These are phyloP conservation scores for Chondrilla cf. caribensis DNA, from an alignment of 37 sponge, comb jelly and placozoan species.

Conservation along the genomic window DNA sequence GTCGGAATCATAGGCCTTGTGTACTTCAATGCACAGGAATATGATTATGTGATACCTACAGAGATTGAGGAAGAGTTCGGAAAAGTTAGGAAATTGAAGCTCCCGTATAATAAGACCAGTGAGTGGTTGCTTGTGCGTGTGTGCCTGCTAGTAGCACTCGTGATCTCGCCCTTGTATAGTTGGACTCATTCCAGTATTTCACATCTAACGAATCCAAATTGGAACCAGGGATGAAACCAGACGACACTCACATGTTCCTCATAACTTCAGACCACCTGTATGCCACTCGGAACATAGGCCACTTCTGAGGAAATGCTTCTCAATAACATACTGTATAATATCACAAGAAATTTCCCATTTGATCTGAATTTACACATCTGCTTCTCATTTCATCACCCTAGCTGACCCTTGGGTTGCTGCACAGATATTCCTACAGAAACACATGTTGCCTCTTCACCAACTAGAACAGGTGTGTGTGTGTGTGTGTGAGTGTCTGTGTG, in stretches of 20 bases:
- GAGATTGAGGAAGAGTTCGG: slow-evolving; percentile 73
- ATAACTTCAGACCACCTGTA: too few relatives aligned
- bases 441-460: slow-evolving; percentile 55
- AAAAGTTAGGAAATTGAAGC: slow-evolving; percentile 61
- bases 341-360: too few relatives aligned
- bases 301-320: too few relatives aligned
- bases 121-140: not conserved
- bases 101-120: slow-evolving; percentile 76
- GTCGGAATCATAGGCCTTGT: too few relatives aligned
- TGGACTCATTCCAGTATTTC: too few relatives aligned
- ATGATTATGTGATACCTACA: slow-evolving; percentile 76
- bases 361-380: not conserved
- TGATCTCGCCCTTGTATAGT: too few relatives aligned
- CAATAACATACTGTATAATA: too few relatives aligned
- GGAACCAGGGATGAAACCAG: too few relatives aligned
- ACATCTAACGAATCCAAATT: too few relatives aligned
- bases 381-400: not conserved
- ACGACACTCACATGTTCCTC: too few relatives aligned
- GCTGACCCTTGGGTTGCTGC: slow-evolving; percentile 80
- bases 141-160: too few relatives aligned
- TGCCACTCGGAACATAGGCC: too few relatives aligned
- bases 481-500: not conserved
- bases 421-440: slow-evolving; percentile 64
- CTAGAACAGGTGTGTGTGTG: slow-evolving; percentile 59
- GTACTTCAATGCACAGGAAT: slow-evolving; percentile 62